These are phyloP conservation scores for Phocoena phocoena DNA, from an alignment of 2,113 vertebrate genomes.

Conservation along the genomic window DNA sequence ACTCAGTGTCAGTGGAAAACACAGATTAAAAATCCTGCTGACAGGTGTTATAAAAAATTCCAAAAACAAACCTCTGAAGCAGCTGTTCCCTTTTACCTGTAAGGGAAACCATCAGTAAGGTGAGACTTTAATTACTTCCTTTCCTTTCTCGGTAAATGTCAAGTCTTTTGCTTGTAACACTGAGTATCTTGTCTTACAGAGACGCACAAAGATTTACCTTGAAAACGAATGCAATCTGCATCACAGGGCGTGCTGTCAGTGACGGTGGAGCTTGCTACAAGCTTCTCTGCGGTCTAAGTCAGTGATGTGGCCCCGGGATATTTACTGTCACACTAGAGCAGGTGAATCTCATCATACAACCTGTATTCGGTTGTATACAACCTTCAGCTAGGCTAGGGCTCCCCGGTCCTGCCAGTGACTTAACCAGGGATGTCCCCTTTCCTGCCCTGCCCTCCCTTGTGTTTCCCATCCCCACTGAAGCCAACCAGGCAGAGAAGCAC, in stretches of 20 bases:
- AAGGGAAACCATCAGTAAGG: not conserved
- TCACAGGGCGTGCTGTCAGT: accelerated
- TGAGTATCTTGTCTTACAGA: not conserved
- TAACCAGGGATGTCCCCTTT: not conserved
- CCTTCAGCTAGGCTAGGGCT: not conserved
- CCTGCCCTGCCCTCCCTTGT: not conserved
- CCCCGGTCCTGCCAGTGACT: not conserved
- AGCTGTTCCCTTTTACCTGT: not conserved
- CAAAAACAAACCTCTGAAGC: not conserved
- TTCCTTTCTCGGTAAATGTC: not conserved
- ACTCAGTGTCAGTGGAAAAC: not conserved
- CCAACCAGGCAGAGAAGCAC: not conserved
- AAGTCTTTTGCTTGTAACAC: not conserved
- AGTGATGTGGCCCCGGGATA: not conserved
- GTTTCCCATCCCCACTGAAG: not conserved
- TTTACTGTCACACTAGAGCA: accelerated
- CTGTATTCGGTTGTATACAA: too few relatives aligned
- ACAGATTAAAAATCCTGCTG: not conserved
- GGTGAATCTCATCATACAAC: not conserved
- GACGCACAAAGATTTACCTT: not conserved
- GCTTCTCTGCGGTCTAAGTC: not conserved
- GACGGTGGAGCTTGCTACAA: too few relatives aligned
- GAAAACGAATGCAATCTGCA: not conserved
- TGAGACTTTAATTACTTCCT: not conserved
- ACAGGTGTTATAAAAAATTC: not conserved